A percentile compares a stretch with the other conserved stretches of the same genome.
phyloP scores from a whole-genome alignment of 1,140 invertebrate species.

The Coenobita brevimanus region DNA sequence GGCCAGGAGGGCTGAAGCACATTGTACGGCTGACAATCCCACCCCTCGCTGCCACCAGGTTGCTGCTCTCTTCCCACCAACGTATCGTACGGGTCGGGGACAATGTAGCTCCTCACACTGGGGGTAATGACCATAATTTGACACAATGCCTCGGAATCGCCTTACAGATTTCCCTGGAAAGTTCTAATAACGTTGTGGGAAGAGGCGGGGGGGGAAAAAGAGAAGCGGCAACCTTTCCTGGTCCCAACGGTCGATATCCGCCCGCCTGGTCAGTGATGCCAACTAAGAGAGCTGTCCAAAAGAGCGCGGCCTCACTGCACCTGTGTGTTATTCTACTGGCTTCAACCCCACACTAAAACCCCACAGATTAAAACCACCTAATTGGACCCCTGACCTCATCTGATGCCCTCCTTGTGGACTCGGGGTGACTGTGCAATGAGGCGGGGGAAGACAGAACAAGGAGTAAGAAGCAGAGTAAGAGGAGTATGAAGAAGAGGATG shows the following conservation, averaged over 20 bases:
- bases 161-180: constrained; percentile 9
- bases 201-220: constrained; percentile 10
- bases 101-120: no score
- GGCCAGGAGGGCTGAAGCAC: not conserved
- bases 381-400: no score
- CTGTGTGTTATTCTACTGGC: not conserved
- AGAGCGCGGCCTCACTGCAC: not conserved
- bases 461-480: not conserved
- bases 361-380: no score
- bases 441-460: not conserved
- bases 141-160: not conserved
- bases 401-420: no score
- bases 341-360: not conserved
- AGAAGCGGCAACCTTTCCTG: constrained; percentile 58
- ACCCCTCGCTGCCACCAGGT: constrained; percentile 9
- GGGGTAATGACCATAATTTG: not conserved
- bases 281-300: constrained; percentile 46
- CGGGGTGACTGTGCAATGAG: no score
- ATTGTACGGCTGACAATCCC: constrained; percentile 37
- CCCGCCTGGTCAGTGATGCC: constrained; percentile 59
- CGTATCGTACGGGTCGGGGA: no score
- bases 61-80: no score
- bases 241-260: constrained; percentile 63
- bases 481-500: not conserved
- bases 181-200: constrained; percentile 13